Evolutionary conservation across 1,140 invertebrate species (phyloP), one percentile per base, ranked within the genome.

Genomic region (Holcopasites calliopsidis): DNA sequence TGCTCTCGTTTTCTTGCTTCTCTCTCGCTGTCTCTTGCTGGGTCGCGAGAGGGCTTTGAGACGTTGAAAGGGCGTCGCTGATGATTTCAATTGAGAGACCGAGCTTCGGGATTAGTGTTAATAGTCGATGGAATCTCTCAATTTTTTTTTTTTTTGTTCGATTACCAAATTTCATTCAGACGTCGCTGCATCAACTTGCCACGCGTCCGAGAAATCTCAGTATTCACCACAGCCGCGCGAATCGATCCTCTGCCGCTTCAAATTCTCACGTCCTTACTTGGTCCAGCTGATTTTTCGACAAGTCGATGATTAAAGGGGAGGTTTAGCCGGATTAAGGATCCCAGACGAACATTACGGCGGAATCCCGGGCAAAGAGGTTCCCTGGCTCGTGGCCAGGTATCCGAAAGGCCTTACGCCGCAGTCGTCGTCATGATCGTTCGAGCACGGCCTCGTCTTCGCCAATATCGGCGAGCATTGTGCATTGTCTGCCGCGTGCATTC

Each of bases 381-480:
- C 0, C 40, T 70, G 66, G 66, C 66, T 13, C 4, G 11, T 13
- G 44, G 58, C 44, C 69, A 64, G 58, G 11, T 6, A 33, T 62
- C 28, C 18, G 10, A 31, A 31, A 72, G 11, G 35, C 57, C 73
- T 69, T 44, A 68, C 77, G 26, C 60, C 70, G 55, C 52, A 68
- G 65, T 80, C 78, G 78, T 79, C 70, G 75, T 79, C 77, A 64
- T 58, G 73, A 80, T 79, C 76, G 61, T 28, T 49, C 23, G 26
- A 40, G 40, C 54, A 28, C 40, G 33, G 23, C 33, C 28, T 74
- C 76, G 52, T 44, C 60, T 78, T 50, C 50, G 23, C 33, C 76
- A 26, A 76, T 83, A 77, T 79, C 82, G 26, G 42, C 47, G n/a
- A 35, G 70, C 77, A 82, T 80, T 69, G 77, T 77, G 42, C 80